Evolutionary conservation across 2,113 vertebrate genomes (phyloP).

Genomic region (Pycnonotus jocosus): DNA sequence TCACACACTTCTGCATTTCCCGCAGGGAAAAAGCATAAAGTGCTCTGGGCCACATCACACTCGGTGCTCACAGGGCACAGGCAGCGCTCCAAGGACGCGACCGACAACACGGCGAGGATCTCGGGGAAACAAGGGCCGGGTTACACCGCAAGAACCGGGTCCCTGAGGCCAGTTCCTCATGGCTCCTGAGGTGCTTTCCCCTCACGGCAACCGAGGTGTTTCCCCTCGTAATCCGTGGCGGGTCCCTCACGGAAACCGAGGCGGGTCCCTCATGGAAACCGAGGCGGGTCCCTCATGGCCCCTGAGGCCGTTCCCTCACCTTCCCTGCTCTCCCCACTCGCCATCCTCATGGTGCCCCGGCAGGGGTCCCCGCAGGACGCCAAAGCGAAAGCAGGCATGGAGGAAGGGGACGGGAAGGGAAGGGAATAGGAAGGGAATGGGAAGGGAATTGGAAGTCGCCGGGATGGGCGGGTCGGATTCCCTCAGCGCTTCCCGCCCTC

Average conservation of each 20-base stretch:
- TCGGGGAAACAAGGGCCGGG: fast-evolving
- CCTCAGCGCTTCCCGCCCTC: background rate
- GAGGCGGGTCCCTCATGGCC: background rate
- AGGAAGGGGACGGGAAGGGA: background rate
- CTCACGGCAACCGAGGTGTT: background rate
- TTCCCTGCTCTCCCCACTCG: background rate
- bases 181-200: no score
- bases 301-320: background rate
- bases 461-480: background rate
- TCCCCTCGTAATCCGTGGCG: no score
- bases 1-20: background rate
- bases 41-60: background rate
- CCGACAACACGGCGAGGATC: fast-evolving
- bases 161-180: background rate
- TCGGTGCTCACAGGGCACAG: fast-evolving
- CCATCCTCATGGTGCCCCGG: background rate
- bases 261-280: no score
- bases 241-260: no score
- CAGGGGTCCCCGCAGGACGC: background rate
- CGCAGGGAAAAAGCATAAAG: background rate
- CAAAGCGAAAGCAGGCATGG: background rate
- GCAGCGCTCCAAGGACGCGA: fast-evolving
- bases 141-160: background rate
- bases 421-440: background rate
- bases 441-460: background rate